These are phyloP conservation scores for Hippocampus barbouri DNA, from an alignment of 2,113 vertebrate genomes.

Conservation along the genomic window DNA sequence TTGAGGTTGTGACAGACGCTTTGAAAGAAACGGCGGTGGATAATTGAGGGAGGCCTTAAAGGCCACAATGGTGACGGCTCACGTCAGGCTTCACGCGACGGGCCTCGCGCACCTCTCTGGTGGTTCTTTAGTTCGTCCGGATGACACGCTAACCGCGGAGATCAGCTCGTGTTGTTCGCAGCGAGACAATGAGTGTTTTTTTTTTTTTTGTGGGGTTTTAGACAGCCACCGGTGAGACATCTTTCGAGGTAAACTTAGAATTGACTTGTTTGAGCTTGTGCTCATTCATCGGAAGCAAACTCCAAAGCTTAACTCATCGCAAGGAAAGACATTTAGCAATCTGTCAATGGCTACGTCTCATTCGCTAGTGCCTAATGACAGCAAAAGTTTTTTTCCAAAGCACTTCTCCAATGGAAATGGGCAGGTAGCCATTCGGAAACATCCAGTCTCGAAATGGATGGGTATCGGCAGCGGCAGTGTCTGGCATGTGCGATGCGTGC, in stretches of 20 bases:
- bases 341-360: not conserved
- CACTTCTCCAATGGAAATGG: not conserved
- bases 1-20: constrained; percentile 8
- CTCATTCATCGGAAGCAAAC: not conserved
- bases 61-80: constrained; percentile 3
- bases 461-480: no score
- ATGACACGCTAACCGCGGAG: not conserved
- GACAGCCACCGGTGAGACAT: not conserved
- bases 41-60: constrained; percentile 1
- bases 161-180: not conserved
- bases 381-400: not conserved
- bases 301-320: not conserved
- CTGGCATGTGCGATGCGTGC: no score
- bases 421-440: no score
- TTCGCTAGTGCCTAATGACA: not conserved
- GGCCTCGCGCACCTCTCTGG: not conserved
- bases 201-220: not conserved
- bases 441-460: no score
- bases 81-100: not conserved
- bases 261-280: constrained; percentile 1
- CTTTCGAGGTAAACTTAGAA: not conserved
- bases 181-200: not conserved
- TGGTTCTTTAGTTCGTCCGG: not conserved
- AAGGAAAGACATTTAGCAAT: not conserved
- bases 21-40: constrained; percentile 1